These are phyloP conservation scores for Threskiornis aethiopicus DNA, from an alignment of 2,797 vertebrate genomes.

Conservation along the genomic window DNA sequence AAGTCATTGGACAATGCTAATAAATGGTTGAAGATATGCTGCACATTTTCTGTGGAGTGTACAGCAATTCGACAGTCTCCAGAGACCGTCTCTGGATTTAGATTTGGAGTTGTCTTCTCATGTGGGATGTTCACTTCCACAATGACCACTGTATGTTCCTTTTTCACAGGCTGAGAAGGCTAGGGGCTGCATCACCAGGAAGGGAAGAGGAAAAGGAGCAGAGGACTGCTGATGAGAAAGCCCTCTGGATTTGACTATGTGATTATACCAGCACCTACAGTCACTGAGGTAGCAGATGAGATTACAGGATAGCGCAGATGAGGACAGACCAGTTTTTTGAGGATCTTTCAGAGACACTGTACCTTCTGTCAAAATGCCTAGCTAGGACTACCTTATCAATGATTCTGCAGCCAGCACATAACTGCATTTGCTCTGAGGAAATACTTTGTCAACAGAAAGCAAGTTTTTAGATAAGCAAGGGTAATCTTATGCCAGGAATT, in stretches of 20 bases:
- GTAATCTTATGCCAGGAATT: not conserved
- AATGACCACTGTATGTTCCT: accelerated
- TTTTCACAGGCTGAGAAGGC: not conserved
- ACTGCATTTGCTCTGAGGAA: not conserved
- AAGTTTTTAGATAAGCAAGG: not conserved
- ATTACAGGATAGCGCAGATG: not conserved
- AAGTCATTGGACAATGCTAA: not conserved
- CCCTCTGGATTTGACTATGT: not conserved
- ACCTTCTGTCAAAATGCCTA: not conserved
- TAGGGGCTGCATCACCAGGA: not conserved
- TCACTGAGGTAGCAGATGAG: not conserved
- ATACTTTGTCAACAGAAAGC: not conserved
- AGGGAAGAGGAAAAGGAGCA: not conserved
- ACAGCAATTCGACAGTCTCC: not conserved
- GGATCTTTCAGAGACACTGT: not conserved
- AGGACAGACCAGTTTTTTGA: not conserved
- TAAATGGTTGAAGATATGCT: not conserved
- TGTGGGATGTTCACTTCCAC: not conserved
- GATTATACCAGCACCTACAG: not conserved
- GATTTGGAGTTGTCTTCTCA: not conserved
- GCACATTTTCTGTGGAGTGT: not conserved
- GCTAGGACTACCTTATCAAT: not conserved
- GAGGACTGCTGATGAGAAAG: not conserved
- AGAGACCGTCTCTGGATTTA: not conserved
- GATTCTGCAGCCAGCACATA: not conserved